Percentiles rank a stretch among this genome's conserved stretches.
phyloP scores from a whole-genome alignment of 2,113 vertebrate genomes.

The Eolophus roseicapilla region DNA sequence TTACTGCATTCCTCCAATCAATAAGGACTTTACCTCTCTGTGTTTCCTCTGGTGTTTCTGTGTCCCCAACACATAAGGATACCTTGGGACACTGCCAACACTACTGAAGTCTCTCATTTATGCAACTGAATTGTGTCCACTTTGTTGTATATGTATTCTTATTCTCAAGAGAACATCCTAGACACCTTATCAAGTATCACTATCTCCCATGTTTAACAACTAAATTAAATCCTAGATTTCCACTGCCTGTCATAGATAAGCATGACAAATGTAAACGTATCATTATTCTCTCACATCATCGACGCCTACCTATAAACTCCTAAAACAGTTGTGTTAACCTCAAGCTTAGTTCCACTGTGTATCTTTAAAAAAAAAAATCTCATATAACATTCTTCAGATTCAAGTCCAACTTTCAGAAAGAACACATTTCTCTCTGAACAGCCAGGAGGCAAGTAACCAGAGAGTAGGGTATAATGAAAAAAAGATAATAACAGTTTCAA shows the following conservation, averaged over 20 bases:
- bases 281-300: background rate
- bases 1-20: background rate
- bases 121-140: background rate
- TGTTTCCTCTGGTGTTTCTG: background rate
- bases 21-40: background rate
- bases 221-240: background rate
- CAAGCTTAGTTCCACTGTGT: background rate
- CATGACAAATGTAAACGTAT: background rate
- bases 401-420: background rate
- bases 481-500: background rate
- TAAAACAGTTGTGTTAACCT: background rate
- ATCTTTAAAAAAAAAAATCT: background rate
- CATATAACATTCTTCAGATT: background rate
- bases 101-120: background rate
- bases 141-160: background rate
- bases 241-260: background rate
- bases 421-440: background rate
- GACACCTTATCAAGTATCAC: background rate
- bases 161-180: background rate
- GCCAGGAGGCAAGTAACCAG: background rate
- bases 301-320: background rate
- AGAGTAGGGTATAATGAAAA: background rate
- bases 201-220: background rate
- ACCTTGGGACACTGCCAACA: background rate
- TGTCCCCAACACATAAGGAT: background rate